Percentiles rank a stretch among this genome's conserved stretches.
Evolutionary conservation across 2,113 vertebrate species (phyloP).

Genomic region (Elephas maximus): DNA sequence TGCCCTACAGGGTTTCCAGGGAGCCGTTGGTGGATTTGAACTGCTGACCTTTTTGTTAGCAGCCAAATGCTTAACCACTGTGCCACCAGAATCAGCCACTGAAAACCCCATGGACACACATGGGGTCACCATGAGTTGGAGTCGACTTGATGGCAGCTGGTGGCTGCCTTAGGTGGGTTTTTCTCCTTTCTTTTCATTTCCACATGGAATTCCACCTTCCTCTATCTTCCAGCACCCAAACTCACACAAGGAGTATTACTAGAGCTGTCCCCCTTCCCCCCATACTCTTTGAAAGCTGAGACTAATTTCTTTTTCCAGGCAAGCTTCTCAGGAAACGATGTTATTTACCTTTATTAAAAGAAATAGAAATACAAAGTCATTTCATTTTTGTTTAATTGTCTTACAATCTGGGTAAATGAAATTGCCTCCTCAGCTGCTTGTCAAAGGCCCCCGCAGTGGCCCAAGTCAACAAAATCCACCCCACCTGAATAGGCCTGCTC

Average conservation of each 20-base stretch:
- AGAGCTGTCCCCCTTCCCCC: no score
- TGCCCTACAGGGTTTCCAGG: no score
- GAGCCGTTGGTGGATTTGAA: no score
- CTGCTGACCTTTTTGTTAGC: no score
- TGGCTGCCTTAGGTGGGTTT: rapidly evolving
- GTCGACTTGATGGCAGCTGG: not conserved
- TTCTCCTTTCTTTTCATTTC: not conserved
- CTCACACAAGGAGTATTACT: not conserved
- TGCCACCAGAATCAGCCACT: no score
- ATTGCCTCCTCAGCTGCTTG: not conserved
- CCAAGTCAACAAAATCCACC: not conserved
- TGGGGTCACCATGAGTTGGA: not conserved
- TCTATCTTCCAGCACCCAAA: not conserved
- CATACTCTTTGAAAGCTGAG: not conserved
- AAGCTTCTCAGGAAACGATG: not conserved
- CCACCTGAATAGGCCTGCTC: rapidly evolving
- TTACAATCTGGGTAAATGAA: constrained; percentile 6
- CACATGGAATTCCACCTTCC: not conserved
- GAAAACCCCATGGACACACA: not conserved
- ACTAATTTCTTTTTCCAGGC: not conserved
- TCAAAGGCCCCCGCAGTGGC: not conserved
- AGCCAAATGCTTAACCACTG: no score
- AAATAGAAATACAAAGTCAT: not conserved
- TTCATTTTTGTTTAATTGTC: constrained; percentile 24
- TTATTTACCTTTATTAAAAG: constrained; percentile 19